These are phyloP conservation scores for Chrysolina americana DNA, from an alignment of 2,888 invertebrate species.

Conservation along the genomic window DNA sequence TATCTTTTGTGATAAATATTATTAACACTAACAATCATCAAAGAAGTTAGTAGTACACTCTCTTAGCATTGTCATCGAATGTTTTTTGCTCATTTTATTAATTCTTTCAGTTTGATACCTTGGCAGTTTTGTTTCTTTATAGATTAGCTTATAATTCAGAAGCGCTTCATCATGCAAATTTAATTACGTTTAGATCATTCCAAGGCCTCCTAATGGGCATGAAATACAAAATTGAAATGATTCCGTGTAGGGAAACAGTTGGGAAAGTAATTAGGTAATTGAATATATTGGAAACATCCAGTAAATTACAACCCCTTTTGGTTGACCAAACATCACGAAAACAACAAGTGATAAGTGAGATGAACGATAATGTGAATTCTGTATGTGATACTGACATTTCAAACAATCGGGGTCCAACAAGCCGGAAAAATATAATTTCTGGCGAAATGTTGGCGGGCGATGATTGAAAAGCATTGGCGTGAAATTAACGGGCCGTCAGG, in stretches of 20 bases:
- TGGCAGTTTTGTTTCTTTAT: neutral
- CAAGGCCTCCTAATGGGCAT: neutral
- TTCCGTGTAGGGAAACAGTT: neutral
- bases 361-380: no score
- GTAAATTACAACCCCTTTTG: neutral
- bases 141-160: neutral
- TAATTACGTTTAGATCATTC: conserved; percentile 1
- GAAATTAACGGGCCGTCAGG: no score
- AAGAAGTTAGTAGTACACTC: no score
- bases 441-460: no score
- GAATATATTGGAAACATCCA: conserved; percentile 1
- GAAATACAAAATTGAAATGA: neutral
- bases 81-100: neutral
- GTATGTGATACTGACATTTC: no score
- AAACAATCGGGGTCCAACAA: no score
- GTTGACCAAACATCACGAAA: neutral
- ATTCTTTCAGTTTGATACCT: neutral
- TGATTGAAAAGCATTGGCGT: no score
- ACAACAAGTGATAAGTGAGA: neutral
- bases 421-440: no score
- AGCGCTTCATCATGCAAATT: neutral
- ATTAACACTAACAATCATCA: no score
- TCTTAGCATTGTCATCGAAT: neutral
- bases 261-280: conserved; percentile 7
- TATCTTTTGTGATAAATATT: no score